Conservation (phyloP, 1,140 invertebrate genomes). For the Rhyacophila brunnea region DNA sequence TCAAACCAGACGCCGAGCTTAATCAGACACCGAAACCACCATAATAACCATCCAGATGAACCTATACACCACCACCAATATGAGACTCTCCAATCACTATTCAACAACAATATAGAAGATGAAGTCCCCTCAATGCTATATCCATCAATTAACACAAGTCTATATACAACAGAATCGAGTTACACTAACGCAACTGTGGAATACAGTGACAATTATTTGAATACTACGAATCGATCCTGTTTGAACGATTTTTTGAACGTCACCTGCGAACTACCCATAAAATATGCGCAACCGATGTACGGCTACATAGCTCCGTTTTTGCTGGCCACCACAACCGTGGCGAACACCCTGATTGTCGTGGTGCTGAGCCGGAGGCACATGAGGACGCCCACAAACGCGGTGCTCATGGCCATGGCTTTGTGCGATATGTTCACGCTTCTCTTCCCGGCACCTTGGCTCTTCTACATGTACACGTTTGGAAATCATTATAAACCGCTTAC, state of each 20-base stretch:
- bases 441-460: constrained; percentile 81
- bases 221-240: too few relatives aligned
- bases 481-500: constrained; percentile 77
- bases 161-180: too few relatives aligned
- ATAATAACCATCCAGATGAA: too few relatives aligned
- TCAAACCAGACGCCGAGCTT: too few relatives aligned
- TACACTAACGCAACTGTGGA: too few relatives aligned
- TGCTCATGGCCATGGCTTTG: constrained; percentile 85
- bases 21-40: too few relatives aligned
- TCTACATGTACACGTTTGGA: constrained; percentile 89
- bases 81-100: too few relatives aligned
- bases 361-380: constrained; percentile 71
- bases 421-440: constrained; percentile 90
- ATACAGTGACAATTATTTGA: too few relatives aligned
- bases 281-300: constrained; percentile 68
- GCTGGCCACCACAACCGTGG: constrained; percentile 82
- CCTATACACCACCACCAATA: too few relatives aligned
- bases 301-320: constrained; percentile 83
- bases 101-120: too few relatives aligned
- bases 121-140: too few relatives aligned
- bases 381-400: constrained; percentile 86
- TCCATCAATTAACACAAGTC: too few relatives aligned
- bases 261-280: constrained; percentile 64
- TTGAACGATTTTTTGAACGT: constrained; percentile 58
- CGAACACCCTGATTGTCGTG: constrained; percentile 85